Evolutionary conservation across 2,888 invertebrate genomes (phyloP), one percentile per base, ranked within the genome.

Genomic region (Noctua pronuba): DNA sequence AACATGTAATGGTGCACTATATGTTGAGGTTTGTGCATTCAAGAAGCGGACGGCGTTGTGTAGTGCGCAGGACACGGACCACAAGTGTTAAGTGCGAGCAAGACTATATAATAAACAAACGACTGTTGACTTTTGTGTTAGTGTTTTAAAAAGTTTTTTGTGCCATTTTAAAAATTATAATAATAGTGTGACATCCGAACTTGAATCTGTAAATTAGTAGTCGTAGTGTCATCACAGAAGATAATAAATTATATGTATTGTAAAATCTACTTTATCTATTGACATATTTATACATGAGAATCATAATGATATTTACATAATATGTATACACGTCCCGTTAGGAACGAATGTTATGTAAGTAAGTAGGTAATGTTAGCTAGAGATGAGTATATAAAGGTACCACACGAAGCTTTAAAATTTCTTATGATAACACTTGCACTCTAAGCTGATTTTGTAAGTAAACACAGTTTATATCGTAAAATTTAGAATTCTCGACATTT

Each of bases 251-350:
- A 95, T 95, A 95, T 95, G 94, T 96, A 96, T 95, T 96, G 94
- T 95, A 95, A 93, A 94, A 93, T 95, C 90, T 95, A 95, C 93
- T 92, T 93, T 95, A 96, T 95, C 94, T 96, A 95, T 96, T 96
- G 93, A 95, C 94, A 95, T 96, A 96, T 96, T 96, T 96, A 96
- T 96, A 96, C 96, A 96, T 94, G 94, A 94, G 92, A 92, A 90
- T 90, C 93, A 95, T 95, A 94, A 95, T 94, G 91, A 95, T 96
- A 96, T 96, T 96, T 96, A 96, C 96, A 96, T 95, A 93, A 94
- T 95, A 96, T 96, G 96, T 96, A 95, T 96, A 96, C 96, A 96
- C 95, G 96, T 96, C 95, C 96, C 96, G 93, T 96, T 96, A 96
- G 96, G 96, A 95, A 96, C 96, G 95, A 96, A 95, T 96, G 96